phyloP scores from a whole-genome alignment of 2,113 vertebrate species.

The Pampusana beccarii region DNA sequence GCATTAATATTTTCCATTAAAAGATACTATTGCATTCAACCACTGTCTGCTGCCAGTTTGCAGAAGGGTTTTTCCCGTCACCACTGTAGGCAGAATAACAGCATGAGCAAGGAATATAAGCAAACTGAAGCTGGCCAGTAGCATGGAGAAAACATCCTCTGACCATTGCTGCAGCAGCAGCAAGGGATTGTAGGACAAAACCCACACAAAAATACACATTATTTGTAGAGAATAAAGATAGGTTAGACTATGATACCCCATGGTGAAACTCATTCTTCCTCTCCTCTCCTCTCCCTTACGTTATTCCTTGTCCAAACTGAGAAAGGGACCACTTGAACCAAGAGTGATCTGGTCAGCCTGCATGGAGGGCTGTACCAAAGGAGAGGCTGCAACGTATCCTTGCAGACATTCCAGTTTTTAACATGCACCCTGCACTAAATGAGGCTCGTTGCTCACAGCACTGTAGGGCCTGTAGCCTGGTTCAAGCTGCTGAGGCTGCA shows the following conservation, averaged over 20 bases:
- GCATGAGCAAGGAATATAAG: background rate
- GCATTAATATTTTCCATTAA: background rate
- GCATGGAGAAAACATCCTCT: background rate
- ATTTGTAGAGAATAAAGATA: background rate
- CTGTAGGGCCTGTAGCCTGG: accelerated
- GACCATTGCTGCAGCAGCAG: background rate
- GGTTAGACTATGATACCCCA: background rate
- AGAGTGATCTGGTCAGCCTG: background rate
- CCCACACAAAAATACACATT: background rate
- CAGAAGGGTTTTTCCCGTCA: background rate
- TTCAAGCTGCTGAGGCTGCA: background rate
- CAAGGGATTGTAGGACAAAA: background rate
- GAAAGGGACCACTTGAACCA: background rate
- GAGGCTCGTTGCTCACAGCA: background rate
- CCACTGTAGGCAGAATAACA: background rate
- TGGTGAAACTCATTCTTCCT: background rate
- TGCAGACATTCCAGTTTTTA: background rate
- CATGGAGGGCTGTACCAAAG: background rate
- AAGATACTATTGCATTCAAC: background rate
- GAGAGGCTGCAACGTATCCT: background rate
- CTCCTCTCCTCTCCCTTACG: too few species aligned
- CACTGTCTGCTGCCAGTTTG: background rate
- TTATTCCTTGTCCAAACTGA: background rate
- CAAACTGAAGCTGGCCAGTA: background rate
- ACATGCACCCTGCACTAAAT: accelerated